phyloP scores from a whole-genome alignment of 2,888 invertebrate genomes.

The Mesochorus sp. region DNA sequence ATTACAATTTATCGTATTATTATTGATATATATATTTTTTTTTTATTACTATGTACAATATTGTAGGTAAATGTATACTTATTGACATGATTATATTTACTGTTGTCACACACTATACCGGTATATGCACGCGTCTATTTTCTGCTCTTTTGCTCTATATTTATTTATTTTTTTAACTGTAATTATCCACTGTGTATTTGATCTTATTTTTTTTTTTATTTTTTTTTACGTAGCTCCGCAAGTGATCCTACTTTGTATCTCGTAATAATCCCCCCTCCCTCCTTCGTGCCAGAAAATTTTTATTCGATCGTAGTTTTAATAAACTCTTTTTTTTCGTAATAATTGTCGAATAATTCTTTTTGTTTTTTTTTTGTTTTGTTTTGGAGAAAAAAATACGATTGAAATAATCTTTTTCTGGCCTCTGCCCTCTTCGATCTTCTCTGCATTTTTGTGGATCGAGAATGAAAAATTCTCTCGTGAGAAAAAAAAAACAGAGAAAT shows the following conservation, averaged over 20 bases:
- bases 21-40: slow-evolving; percentile 36
- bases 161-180: slow-evolving; percentile 27
- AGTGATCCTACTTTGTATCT: slow-evolving; percentile 35
- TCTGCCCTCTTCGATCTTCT: slow-evolving; percentile 16
- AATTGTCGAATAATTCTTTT: neutral
- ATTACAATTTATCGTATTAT: slow-evolving; percentile 38
- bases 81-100: neutral
- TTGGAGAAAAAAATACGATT: neutral
- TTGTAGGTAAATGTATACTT: neutral
- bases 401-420: neutral
- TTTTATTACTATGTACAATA: neutral
- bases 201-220: slow-evolving; percentile 13
- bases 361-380: neutral
- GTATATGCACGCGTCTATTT: slow-evolving; percentile 69
- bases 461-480: neutral
- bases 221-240: slow-evolving; percentile 55
- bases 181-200: slow-evolving; percentile 35
- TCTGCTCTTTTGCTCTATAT: slow-evolving; percentile 55
- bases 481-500: slow-evolving; percentile 5
- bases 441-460: slow-evolving; percentile 7
- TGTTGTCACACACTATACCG: slow-evolving; percentile 63
- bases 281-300: slow-evolving; percentile 11
- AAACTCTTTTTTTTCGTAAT: neutral
- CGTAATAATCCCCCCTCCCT: slow-evolving; percentile 22
- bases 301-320: neutral